Conservation (phyloP, 2,888 invertebrate species). For the Schrankia costaestrigalis region DNA sequence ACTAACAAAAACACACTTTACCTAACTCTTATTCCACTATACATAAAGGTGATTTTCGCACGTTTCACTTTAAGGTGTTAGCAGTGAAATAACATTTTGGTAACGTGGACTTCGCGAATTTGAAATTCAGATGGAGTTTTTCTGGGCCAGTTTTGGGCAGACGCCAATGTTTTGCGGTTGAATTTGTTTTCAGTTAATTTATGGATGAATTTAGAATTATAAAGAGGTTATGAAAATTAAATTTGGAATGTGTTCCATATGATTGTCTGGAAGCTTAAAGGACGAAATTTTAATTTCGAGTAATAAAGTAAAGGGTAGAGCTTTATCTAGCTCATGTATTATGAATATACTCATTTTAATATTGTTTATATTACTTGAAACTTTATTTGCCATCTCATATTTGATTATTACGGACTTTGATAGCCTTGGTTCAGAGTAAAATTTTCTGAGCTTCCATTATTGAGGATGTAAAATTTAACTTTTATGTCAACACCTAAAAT, state of each 20-base stretch:
- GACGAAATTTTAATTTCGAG: no score
- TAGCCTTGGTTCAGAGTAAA: no score
- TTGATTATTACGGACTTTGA: no score
- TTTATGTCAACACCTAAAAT: no score
- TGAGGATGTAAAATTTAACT: no score
- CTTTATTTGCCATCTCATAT: no score
- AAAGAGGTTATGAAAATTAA: constrained; percentile 36
- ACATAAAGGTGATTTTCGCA: constrained; percentile 23
- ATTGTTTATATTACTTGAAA: no score
- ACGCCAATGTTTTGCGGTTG: constrained; percentile 55
- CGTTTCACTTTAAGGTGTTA: constrained; percentile 18
- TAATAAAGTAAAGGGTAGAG: no score
- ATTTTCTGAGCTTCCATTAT: no score
- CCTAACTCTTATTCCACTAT: constrained; percentile 9
- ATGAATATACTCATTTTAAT: no score
- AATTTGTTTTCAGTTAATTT: constrained; percentile 67
- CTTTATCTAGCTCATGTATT: no score
- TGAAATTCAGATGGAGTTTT: constrained; percentile 63
- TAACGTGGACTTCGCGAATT: constrained; percentile 47
- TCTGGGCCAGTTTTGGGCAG: constrained; percentile 47
- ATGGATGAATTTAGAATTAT: constrained; percentile 45
- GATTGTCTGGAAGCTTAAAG: no score
- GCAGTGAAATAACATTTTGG: constrained; percentile 41
- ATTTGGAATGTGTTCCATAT: constrained; percentile 22
- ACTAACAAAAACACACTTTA: constrained; percentile 28